Percentiles rank a stretch among this genome's conserved stretches.
These are phyloP conservation scores for Apostichopus leukothele DNA, from an alignment of 53 echinoderm and acorn worm species.

Conservation along the genomic window DNA sequence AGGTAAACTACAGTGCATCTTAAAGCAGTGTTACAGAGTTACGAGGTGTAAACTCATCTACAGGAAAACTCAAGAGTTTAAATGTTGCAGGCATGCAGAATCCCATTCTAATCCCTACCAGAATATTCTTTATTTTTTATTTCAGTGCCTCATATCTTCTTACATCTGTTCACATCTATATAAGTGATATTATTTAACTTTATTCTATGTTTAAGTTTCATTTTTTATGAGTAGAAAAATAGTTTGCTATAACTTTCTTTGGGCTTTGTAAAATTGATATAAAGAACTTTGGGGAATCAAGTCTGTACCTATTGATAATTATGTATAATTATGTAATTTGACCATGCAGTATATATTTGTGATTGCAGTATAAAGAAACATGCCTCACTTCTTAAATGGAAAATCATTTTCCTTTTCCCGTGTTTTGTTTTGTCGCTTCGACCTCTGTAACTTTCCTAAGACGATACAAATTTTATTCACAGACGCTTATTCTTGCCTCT, in stretches of 20 bases:
- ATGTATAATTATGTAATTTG: constrained; percentile 14
- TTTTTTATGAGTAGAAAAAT: neutral
- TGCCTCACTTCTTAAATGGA: neutral
- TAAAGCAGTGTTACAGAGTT: too few species aligned
- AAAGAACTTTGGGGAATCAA: neutral
- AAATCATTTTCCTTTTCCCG: neutral
- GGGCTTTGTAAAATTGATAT: neutral
- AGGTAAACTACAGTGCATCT: too few species aligned
- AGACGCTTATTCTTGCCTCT: too few species aligned
- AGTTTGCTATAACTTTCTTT: neutral
- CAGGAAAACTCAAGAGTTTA: too few species aligned
- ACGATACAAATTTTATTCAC: too few species aligned
- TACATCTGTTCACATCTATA: neutral
- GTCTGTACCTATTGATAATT: constrained; percentile 3
- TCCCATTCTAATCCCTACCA: too few species aligned
- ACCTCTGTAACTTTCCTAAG: too few species aligned
- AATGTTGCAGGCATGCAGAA: too few species aligned
- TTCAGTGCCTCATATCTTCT: neutral
- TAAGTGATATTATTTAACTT: neutral
- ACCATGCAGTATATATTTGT: constrained; percentile 10
- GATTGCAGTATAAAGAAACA: neutral
- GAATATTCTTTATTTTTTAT: neutral
- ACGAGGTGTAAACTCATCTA: too few species aligned
- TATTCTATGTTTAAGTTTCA: neutral
- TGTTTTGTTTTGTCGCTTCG: too few species aligned